phyloP scores from a whole-genome alignment of 2,113 vertebrate genomes.

The Onychorhynchus coronatus region DNA sequence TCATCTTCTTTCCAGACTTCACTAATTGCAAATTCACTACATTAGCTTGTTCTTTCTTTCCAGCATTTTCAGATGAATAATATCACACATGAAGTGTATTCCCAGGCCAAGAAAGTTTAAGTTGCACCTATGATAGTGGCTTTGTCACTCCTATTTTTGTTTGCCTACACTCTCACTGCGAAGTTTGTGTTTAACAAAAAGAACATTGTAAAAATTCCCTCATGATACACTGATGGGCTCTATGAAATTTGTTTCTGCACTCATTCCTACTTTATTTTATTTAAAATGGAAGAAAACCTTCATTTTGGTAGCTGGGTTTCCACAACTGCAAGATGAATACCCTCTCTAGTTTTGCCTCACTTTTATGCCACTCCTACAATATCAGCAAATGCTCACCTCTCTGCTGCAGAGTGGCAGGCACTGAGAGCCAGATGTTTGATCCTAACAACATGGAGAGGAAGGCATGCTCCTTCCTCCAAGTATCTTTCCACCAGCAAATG shows the following conservation, averaged over 20 bases:
- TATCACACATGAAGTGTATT: neutral
- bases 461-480: conserved; percentile 13
- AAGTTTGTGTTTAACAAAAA: neutral
- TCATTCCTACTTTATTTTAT: neutral
- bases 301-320: neutral
- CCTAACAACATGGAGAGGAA: neutral
- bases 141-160: neutral
- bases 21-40: neutral
- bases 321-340: neutral
- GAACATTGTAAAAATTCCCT: neutral
- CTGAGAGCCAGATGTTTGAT: neutral
- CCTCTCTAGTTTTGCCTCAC: neutral
- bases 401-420: neutral
- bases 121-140: neutral
- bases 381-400: neutral
- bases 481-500: conserved; percentile 7
- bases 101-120: neutral
- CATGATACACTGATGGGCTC: rapidly evolving
- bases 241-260: neutral
- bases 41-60: neutral
- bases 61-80: neutral
- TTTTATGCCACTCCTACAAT: neutral
- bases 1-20: neutral
- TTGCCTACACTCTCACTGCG: neutral
- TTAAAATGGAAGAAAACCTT: neutral